Conservation (phyloP, 23 tunicate species). For the Halocynthia aurantium region DNA sequence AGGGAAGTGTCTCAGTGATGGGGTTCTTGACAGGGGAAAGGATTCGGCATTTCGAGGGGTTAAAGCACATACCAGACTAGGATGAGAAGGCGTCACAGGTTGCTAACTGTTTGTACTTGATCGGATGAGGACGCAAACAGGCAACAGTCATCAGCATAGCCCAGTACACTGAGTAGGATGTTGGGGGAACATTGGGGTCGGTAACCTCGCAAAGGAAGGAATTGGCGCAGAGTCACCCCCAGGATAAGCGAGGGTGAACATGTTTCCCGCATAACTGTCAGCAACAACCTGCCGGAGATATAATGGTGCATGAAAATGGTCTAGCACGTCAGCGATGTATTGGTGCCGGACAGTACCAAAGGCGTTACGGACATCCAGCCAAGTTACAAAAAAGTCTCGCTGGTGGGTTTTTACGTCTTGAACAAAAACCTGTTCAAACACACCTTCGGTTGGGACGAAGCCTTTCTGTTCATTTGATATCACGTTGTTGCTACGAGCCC, state of each 20-base stretch:
- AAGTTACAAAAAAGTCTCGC: background rate
- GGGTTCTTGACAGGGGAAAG: background rate
- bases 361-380: slow-evolving; percentile 15
- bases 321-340: slow-evolving; percentile 1
- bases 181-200: background rate
- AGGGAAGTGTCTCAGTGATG: background rate
- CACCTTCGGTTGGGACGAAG: slow-evolving; percentile 7
- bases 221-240: slow-evolving; percentile 4
- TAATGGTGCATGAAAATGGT: background rate
- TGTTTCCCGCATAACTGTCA: slow-evolving; percentile 5
- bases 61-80: too few relatives aligned
- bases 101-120: too few relatives aligned
- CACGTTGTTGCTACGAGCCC: background rate
- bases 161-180: slow-evolving; percentile 4
- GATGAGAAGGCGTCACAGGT: too few relatives aligned
- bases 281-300: background rate
- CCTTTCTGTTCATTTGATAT: slow-evolving; percentile 6
- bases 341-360: slow-evolving; percentile 21
- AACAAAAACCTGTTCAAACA: slow-evolving; percentile 8
- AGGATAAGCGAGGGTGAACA: background rate
- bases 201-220: background rate
- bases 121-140: background rate
- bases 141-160: slow-evolving; percentile 18
- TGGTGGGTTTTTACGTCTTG: background rate
- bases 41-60: too few relatives aligned